Evolutionary conservation across 2,797 vertebrate species (phyloP), one percentile per base, ranked within the genome.

Genomic region (Neopelma chrysocephalum): DNA sequence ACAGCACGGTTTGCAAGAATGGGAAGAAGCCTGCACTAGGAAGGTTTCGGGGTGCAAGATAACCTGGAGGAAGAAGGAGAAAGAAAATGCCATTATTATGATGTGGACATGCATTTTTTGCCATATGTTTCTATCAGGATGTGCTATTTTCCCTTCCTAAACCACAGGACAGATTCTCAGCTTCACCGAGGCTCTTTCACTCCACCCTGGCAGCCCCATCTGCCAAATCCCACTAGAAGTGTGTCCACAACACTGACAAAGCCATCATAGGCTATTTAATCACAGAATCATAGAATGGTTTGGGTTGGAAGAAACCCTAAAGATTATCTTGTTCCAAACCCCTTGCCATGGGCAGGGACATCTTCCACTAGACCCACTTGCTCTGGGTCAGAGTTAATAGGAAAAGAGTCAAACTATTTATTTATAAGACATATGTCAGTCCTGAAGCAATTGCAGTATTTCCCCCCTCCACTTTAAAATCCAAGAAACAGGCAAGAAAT

Each of bases 21-120:
- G 98, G 98, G 87, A 98, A 97, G 93, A 98, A 98, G 43, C 98
- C 98, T 1, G 98, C 95, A 18, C 98, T 98, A 25, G 98, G 98
- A 88, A 98, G 98, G 83, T 98, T 98, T 89, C 98, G 97, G 50
- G 98, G 98, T 75, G 98, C 98, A 20, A 98, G 97, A 40, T 98
- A 98, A 97, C 98, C 98, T 98, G 95, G 15, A 97, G 86, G 83
- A 61, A 86, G 26, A 31, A 32, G 19, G 29, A 95, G 23, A 65
- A 32, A 70, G 29, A 62, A 79, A 86, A 87, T 50, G 10, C 5
- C 45, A 38, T 91, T 82, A 65, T 18, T 21, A 68, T 4, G 7
- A 64, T 6, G 8, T 3, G 1, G 42, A 75, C 3, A 1, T 15
- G 53, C 11, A 43, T 16, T 31, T 72, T 40, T 57, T 25, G 70